These are phyloP conservation scores for Chaetophractus vellerosus DNA, from an alignment of 2,797 vertebrate species.

Conservation along the genomic window DNA sequence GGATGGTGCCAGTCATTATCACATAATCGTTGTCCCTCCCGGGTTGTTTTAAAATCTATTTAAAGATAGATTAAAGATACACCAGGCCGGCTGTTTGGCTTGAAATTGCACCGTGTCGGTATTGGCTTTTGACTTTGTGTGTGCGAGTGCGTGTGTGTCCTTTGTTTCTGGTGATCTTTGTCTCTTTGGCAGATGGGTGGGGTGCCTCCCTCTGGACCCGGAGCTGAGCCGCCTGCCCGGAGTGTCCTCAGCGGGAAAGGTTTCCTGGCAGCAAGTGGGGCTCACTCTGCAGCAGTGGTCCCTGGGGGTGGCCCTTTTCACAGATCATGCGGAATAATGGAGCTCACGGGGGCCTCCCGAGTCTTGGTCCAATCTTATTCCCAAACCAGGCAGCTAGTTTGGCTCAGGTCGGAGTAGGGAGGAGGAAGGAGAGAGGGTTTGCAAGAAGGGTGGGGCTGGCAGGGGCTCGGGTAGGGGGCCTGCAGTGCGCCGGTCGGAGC, in stretches of 20 bases:
- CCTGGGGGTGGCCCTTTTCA: constrained; percentile 45
- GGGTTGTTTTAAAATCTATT: constrained; percentile 64
- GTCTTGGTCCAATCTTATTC: constrained; percentile 73
- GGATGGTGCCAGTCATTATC: constrained; percentile 68
- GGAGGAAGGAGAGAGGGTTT: not conserved
- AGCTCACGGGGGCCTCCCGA: constrained; percentile 79
- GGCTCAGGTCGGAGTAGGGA: constrained; percentile 33
- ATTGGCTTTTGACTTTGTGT: constrained; percentile 77
- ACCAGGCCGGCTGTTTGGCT: constrained; percentile 41
- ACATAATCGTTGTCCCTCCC: constrained; percentile 69
- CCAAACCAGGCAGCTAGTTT: constrained; percentile 68
- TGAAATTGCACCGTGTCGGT: constrained; percentile 61
- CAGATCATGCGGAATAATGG: constrained; percentile 75
- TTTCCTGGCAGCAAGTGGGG: constrained; percentile 88
- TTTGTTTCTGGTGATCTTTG: constrained; percentile 91
- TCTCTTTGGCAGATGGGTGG: constrained; percentile 88
- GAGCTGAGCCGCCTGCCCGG: constrained; percentile 78
- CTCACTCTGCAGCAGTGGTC: constrained; percentile 69
- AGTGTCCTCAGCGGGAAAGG: constrained; percentile 83
- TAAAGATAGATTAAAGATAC: constrained; percentile 1
- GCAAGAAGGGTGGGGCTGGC: constrained; percentile 70
- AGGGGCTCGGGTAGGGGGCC: constrained; percentile 62
- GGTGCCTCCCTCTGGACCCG: constrained; percentile 81
- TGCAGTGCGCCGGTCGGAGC: constrained; percentile 52
- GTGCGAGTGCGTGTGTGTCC: constrained; percentile 78